Base-by-base conservation (phyloP, 1,140 invertebrate species). In the Trypoxylus dichotomus region DNA sequence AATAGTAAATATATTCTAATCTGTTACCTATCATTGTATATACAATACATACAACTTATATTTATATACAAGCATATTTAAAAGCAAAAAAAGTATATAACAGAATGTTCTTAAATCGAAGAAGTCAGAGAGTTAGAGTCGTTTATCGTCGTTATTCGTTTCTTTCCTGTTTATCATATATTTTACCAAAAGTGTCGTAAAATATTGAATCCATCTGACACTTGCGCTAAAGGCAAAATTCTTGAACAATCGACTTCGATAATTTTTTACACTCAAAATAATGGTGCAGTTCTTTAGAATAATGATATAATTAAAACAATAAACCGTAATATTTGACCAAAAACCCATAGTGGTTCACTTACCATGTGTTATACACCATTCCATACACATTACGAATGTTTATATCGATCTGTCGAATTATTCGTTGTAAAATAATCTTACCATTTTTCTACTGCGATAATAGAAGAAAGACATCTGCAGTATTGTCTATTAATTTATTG, bases 281-380 rank as follows among this genome's bases (percentile, higher is more conserved):
- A 68, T 29, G 60, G 60, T 68, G 60, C 60, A 10, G 60, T 68
- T 68, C 60, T 68, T 68, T 68, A 68, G 21, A 68, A 15, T 68
- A 29, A 21, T 68, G 11, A 68, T 68, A n/a, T 68, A 68, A 68
- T 24, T 68, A 27, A 68, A 68, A 13, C 27, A 68, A 68, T 68
- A 68, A 68, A 68, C 60, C 7, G 27, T 25, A 68, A 27, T 68
- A 68, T 27, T 27, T 68, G 60, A 68, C 60, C 60, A 68, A 68
- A 68, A 68, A 25, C 60, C 27, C 24, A 68, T 15, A 68, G 27
- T 15, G 60, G 60, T 68, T 68, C 21, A 68, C 13, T 68, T 68
- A 68, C 24, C 60, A 13, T 68, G 24, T 68, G 27, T 68, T 25
- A 8, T 27, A 25, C 15, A 68, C 24, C 60, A 68, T 68, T 68